Evolutionary conservation across 2,888 invertebrate genomes (phyloP), one percentile per base, ranked within the genome.

Genomic region (Cataglyphis altisquamis): DNA sequence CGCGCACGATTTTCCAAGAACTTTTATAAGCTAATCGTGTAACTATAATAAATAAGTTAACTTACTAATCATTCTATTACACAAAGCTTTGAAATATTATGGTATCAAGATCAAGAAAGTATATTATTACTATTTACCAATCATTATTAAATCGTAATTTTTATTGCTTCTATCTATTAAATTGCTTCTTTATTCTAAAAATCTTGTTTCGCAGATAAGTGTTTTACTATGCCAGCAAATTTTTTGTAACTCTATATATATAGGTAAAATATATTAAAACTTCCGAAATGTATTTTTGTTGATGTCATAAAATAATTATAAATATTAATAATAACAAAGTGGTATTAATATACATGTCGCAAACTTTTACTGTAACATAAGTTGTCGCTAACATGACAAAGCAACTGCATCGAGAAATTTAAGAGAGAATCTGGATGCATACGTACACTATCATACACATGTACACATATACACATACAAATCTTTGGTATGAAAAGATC

Each of bases 251-350:
- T 39, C 9, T 39, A 5, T 63, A 25, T 4, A 29, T 32, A 52
- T 62, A 4, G 29, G 15, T 55, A 45, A 52, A 39, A 66, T 64
- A 64, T 75, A n/a, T 66, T 52, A 52, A 67, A 68, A 32, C 21
- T 68, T 55, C 29, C n/a, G 29, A 9, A 41, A 39, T 25, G 15
- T 66, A 25, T 55, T 67, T 39, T 68, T 67, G 25, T 55, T 41
- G 45, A 67, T 48, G 48, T 29, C 67, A 29, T 67, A 39, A 41
- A 77, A 55, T 41, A 41, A 41, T 41, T 12, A 12, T 41, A 12
- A 41, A 41, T 32, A 39, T 36, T 39, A 25, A 6, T 68, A 55
- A 41, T 29, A 10, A 29, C 10, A 21, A 68, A 29, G 39, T 75
- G 67, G 55, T 39, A 41, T 77, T 15, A 77, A 68, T 15, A 32